These are phyloP conservation scores for Cervus canadensis DNA, from an alignment of 2,113 vertebrate species.

Conservation along the genomic window DNA sequence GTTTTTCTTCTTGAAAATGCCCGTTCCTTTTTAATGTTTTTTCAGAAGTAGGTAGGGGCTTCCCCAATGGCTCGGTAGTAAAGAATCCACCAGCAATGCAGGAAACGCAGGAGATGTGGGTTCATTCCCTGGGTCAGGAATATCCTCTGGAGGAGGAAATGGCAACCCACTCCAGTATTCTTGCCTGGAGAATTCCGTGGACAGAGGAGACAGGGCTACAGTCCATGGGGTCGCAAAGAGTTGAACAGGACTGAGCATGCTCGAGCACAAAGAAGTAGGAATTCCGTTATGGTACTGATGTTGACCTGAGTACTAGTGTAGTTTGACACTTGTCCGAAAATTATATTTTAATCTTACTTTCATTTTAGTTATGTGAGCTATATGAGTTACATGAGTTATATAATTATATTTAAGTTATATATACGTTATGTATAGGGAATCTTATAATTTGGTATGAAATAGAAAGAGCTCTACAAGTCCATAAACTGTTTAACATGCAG, in stretches of 20 bases:
- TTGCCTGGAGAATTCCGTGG: background rate
- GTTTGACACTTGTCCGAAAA: background rate
- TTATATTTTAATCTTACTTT: background rate
- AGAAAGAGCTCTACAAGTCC: background rate
- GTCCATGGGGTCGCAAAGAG: background rate
- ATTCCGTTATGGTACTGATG: background rate
- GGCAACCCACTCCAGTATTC: background rate
- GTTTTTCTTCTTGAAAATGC: conserved; percentile 6
- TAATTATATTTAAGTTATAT: background rate
- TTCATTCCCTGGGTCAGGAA: background rate
- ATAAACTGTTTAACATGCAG: background rate
- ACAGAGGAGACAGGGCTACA: background rate
- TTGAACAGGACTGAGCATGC: no score
- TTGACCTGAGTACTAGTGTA: background rate
- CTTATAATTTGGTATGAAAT: background rate
- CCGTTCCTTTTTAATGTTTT: background rate
- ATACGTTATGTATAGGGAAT: background rate
- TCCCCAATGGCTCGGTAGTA: background rate
- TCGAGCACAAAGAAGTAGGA: background rate
- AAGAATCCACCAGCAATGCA: background rate
- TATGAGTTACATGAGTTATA: background rate
- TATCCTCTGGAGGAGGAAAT: background rate
- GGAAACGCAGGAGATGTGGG: background rate
- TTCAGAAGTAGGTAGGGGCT: background rate
- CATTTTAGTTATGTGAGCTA: background rate